These are phyloP conservation scores for Scomberomorus guttatus DNA, from an alignment of 2,797 vertebrate genomes.

Conservation along the genomic window DNA sequence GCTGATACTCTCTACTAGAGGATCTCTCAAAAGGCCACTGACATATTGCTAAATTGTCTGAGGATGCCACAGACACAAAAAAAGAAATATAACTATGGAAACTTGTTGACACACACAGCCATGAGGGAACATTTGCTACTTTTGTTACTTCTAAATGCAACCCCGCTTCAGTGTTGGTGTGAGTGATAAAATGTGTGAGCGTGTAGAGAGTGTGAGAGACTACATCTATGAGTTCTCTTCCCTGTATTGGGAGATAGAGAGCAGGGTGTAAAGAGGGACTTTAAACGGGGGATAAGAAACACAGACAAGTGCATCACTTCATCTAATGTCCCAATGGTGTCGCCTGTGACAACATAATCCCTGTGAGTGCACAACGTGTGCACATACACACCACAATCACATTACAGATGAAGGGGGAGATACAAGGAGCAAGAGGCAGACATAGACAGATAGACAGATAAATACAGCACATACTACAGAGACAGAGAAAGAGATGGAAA, in stretches of 20 bases:
- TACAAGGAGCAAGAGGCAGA: slow-evolving; percentile 29
- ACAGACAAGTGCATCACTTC: slow-evolving; percentile 77
- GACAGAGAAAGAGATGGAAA: slow-evolving; percentile 24
- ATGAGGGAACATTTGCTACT: slow-evolving; percentile 39
- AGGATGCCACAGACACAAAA: slow-evolving; percentile 3
- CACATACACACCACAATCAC: slow-evolving; percentile 45
- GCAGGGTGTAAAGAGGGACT: slow-evolving; percentile 61
- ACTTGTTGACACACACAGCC: slow-evolving; percentile 22
- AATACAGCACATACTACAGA: slow-evolving; percentile 41
- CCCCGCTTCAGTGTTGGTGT: slow-evolving; percentile 29
- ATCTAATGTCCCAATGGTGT: slow-evolving; percentile 73
- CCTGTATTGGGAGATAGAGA: slow-evolving; percentile 58
- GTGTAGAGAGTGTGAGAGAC: slow-evolving; percentile 41
- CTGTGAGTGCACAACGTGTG: slow-evolving; percentile 49
- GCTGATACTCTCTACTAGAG: not conserved
- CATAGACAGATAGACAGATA: slow-evolving; percentile 43
- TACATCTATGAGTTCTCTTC: slow-evolving; percentile 43
- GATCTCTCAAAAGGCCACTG: slow-evolving; percentile 19
- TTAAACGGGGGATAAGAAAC: slow-evolving; percentile 67
- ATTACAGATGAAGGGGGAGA: slow-evolving; percentile 63
- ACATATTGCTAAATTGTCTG: slow-evolving; percentile 10
- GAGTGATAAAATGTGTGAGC: slow-evolving; percentile 31
- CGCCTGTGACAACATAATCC: slow-evolving; percentile 78
- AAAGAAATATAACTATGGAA: slow-evolving; percentile 14
- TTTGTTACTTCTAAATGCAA: slow-evolving; percentile 52